Evolutionary conservation across 2,113 vertebrate genomes (phyloP).

Genomic region (Gambusia holbrooki): DNA sequence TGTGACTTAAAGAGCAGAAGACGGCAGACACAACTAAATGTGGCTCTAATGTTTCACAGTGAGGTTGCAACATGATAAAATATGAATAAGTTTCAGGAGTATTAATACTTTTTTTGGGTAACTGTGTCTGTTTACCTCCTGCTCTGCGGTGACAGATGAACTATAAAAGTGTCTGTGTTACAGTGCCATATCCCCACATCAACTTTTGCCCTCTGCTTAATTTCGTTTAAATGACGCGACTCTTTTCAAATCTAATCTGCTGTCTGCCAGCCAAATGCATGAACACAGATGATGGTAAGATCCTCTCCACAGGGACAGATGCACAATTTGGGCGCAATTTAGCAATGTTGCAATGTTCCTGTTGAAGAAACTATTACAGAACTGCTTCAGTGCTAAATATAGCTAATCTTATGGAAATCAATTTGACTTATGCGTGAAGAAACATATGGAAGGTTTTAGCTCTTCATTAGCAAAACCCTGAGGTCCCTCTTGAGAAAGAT

Average conservation of each 20-base stretch:
- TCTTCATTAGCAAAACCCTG: not conserved
- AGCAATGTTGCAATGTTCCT: constrained; percentile 2
- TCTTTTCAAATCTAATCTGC: constrained; percentile 57
- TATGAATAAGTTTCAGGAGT: no score
- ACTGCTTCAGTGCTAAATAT: constrained; percentile 23
- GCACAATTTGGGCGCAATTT: constrained; percentile 13
- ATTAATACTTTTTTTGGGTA: not conserved
- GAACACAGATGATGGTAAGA: constrained; percentile 37
- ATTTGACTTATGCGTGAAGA: constrained; percentile 2
- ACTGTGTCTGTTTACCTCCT: not conserved
- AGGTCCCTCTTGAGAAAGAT: constrained; percentile 11
- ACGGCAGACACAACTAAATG: no score
- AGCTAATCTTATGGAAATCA: constrained; percentile 14
- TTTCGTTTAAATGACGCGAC: constrained; percentile 47
- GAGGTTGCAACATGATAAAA: not conserved
- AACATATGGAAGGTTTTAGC: constrained; percentile 15
- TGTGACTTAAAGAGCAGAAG: no score
- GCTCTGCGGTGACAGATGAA: not conserved
- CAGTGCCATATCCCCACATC: constrained; percentile 18
- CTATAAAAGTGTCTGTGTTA: not conserved
- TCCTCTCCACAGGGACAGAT: constrained; percentile 37
- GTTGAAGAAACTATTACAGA: constrained; percentile 7
- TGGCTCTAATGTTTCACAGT: not conserved
- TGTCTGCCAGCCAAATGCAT: constrained; percentile 39
- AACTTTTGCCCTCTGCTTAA: constrained; percentile 60